Base-by-base conservation (phyloP, 2,113 vertebrate genomes). In the Petaurus breviceps region DNA sequence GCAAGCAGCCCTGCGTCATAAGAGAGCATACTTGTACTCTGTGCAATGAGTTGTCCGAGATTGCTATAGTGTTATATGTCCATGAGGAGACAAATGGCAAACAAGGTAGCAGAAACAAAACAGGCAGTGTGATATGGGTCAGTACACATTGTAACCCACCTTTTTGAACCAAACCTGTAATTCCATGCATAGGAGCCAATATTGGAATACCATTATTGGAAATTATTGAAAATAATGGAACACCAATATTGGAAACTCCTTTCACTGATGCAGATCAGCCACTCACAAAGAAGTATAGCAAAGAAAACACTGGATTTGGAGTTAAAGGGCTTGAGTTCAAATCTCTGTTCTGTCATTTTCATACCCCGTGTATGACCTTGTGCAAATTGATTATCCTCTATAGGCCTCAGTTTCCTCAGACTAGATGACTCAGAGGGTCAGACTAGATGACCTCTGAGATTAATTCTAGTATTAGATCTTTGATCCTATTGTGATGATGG, bases 41-140 rank as follows among this genome's bases (percentile, higher is more conserved):
- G 84, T 95, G n/a, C 54, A 51, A 9, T 19, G 77, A 96, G n/a
- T 57, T 94, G 52, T 46, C 68, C 95, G 92, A 49, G 26, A 90
- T 43, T 43, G 37, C 61, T 3, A 19, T 8, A 23, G 7, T 43
- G 0, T 11, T 68, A 68, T 68, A 11, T 43, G 68, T 43, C 68
- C 68, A 84, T 37, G 12, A 37, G 28, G 57, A 68, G 57, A 68
- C 28, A 68, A 28, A 68, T 68, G 31, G 31, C 57, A 37, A 37
- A 14, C 68, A 43, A 84, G 37, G 23, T 43, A 84, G n/a, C 37
- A 77, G 68, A 77, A 77, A 77, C n/a, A 43, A 43, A 84, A 43
- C 7, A 43, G 68, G 68, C n/a, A 43, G 16, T 0, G 43, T 43
- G 68, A 84, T n/a, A 84, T 84, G 68, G 68, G 16, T 22, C 43